Conservation (phyloP, 2,888 invertebrate species). For the Noctua comes region DNA sequence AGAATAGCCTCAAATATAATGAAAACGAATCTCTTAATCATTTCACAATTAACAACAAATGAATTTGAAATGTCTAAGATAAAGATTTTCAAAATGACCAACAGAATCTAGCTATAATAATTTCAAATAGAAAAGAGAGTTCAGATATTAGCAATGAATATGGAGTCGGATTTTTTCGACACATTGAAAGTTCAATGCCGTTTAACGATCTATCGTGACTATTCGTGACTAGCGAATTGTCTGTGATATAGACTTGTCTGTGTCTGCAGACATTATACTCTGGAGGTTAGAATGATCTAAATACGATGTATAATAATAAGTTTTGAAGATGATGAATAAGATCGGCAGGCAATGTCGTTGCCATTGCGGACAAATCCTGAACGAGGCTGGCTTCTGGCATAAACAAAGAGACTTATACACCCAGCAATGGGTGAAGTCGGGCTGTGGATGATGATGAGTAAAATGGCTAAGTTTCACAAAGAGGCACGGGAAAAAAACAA, state of each 20-base stretch:
- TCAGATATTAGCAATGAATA: conserved; percentile 46
- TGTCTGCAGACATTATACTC: conserved; percentile 28
- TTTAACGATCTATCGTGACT: conserved; percentile 68
- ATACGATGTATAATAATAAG: conserved; percentile 13
- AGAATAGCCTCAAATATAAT: neutral
- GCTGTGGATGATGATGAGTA: neutral
- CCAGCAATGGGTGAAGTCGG: neutral
- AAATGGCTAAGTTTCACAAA: neutral
- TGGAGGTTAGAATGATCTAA: conserved; percentile 46
- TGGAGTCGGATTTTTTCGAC: conserved; percentile 57
- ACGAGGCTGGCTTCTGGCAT: neutral
- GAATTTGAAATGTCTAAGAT: neutral
- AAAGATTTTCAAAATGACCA: conserved; percentile 39
- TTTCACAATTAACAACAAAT: conserved; percentile 23
- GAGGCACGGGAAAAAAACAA: too few relatives aligned
- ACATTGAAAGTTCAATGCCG: conserved; percentile 76
- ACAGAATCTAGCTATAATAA: conserved; percentile 20
- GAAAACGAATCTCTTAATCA: conserved; percentile 7
- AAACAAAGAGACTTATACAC: neutral
- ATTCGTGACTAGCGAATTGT: conserved; percentile 67
- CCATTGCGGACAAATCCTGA: neutral
- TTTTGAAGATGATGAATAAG: neutral
- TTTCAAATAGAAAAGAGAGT: conserved; percentile 52
- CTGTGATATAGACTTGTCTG: conserved; percentile 46
- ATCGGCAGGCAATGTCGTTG: neutral